Base-by-base conservation (phyloP, 2,888 invertebrate species). In the Galerucella pusilla region DNA sequence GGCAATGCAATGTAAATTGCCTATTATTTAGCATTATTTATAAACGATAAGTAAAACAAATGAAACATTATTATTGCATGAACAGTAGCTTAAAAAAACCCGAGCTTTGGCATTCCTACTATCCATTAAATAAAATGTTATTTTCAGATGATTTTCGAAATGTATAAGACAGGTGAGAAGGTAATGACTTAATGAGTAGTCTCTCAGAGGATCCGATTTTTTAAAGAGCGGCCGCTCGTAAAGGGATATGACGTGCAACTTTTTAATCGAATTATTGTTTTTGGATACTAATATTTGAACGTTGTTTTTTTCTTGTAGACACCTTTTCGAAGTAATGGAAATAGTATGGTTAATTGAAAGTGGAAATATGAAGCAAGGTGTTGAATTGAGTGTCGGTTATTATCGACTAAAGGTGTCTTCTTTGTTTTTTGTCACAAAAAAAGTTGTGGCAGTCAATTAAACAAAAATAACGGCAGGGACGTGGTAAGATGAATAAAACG, bases 101-200 rank as follows among this genome's bases (percentile, higher is more conserved):
- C 42, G 35, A 42, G 7, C 63, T 7, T 16, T 14, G 42, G 14
- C 42, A 63, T 45, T 45, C 45, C n/a, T n/a, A 45, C 35, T 45
- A 11, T 63, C 63, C 70, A 54, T 70, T 70, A 63, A 70, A 76
- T 74, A 66, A 79, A 75, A 76, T 73, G 74, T 82, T 81, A 83
- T 83, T 78, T 76, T 71, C 60, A 75, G 81, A 80, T 80, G 78
- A 77, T 76, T 72, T 76, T 79, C 76, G 64, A 76, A 81, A 81
- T 81, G 79, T 81, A 82, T 77, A 77, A 81, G 82, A 82, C 83
- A 83, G 84, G 83, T 84, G 84, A 84, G 81, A 80, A 79, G 80
- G 81, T 84, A 83, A 84, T 83, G 77, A 83, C 84, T 83, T 83
- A 83, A 84, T 84, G 75, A 74, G 60, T 72, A 42, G 35, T 42